These are phyloP conservation scores for Drosophila fuyamai DNA, from an alignment of 1,140 invertebrate species.

Conservation along the genomic window DNA sequence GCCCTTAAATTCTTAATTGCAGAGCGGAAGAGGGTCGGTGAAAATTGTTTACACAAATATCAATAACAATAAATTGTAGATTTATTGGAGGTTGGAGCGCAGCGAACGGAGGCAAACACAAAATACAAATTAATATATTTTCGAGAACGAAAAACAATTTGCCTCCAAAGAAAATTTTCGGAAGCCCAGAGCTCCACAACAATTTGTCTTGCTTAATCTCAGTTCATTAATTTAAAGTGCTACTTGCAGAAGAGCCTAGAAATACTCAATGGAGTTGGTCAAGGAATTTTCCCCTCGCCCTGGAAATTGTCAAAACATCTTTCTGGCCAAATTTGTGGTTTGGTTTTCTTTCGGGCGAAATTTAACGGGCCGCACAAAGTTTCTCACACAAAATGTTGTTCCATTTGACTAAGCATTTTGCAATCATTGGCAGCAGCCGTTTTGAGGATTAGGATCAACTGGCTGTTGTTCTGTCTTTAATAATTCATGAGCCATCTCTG, in stretches of 20 bases:
- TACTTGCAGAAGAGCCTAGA: slow-evolving; percentile 49
- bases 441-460: slow-evolving; percentile 71
- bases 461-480: slow-evolving; percentile 60
- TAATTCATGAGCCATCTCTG: slow-evolving; percentile 60
- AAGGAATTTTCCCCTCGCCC: slow-evolving; percentile 13
- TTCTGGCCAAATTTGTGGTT: slow-evolving; percentile 51
- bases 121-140: slow-evolving; percentile 68
- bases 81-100: slow-evolving; percentile 55
- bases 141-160: slow-evolving; percentile 71
- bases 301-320: slow-evolving; percentile 57
- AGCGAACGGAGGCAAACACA: slow-evolving; percentile 17
- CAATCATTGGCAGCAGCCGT: slow-evolving; percentile 59
- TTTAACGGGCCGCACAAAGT: slow-evolving; percentile 17
- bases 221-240: slow-evolving; percentile 83
- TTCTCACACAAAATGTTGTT: slow-evolving; percentile 45
- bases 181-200: slow-evolving; percentile 44
- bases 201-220: slow-evolving; percentile 82
- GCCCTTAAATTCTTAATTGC: slow-evolving; percentile 71
- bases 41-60: slow-evolving; percentile 72
- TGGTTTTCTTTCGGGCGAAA: slow-evolving; percentile 14
- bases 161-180: slow-evolving; percentile 53
- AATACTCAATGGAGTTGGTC: slow-evolving; percentile 27
- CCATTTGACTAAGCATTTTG: slow-evolving; percentile 70
- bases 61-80: slow-evolving; percentile 80
- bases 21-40: neutral